Evolutionary conservation across 2,797 vertebrate species (phyloP).

Genomic region (Orientallactaga sibirica): DNA sequence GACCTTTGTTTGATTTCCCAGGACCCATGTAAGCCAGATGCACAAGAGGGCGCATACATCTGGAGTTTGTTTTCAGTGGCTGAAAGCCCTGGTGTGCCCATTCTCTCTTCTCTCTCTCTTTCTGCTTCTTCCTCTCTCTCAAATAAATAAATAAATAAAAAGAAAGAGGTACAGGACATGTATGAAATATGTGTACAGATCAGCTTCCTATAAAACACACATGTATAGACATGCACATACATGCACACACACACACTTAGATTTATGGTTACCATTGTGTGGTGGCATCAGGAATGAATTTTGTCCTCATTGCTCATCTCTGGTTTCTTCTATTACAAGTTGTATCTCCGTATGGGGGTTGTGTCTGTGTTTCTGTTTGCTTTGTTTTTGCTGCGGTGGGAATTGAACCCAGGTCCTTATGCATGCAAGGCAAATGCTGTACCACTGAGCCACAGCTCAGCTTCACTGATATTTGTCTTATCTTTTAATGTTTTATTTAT

Average conservation of each 20-base stretch:
- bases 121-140: too few species aligned
- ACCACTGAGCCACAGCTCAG: not conserved
- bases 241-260: not conserved
- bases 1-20: too few species aligned
- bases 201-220: not conserved
- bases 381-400: not conserved
- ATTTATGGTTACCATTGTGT: not conserved
- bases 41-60: too few species aligned
- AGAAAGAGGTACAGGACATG: not conserved
- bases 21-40: too few species aligned
- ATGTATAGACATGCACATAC: not conserved
- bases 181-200: slow-evolving; percentile 13
- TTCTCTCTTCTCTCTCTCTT: too few species aligned
- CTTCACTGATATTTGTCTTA: too few species aligned
- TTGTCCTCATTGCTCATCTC: not conserved
- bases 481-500: too few species aligned
- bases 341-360: not conserved
- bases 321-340: slow-evolving; percentile 11
- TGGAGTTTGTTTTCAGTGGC: too few species aligned
- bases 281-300: not conserved
- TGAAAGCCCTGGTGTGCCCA: too few species aligned
- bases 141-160: not conserved
- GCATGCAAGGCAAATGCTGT: not conserved
- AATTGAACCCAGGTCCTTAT: not conserved
- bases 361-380: not conserved